phyloP scores from a whole-genome alignment of 2,797 vertebrate genomes.

The Lutjanus argentimaculatus region DNA sequence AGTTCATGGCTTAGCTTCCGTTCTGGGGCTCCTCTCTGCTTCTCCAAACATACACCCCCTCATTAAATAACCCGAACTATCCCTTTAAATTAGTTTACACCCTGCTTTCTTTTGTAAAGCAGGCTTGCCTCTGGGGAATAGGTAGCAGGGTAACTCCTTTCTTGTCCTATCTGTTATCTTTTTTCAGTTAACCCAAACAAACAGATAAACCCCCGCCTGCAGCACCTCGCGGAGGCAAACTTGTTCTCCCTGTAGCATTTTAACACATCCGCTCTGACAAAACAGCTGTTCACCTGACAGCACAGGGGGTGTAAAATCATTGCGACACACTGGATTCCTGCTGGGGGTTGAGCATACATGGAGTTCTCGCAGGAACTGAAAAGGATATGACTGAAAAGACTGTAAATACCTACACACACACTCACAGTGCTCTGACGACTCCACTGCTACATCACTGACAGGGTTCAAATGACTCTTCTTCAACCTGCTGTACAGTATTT shows the following conservation, averaged over 20 bases:
- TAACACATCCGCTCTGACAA: constrained; percentile 37
- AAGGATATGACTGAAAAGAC: constrained; percentile 62
- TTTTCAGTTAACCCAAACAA: constrained; percentile 14
- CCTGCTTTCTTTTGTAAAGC: neutral
- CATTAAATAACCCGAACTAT: too few species aligned
- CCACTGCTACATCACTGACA: constrained; percentile 47
- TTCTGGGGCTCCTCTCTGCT: too few species aligned
- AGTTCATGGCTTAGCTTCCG: too few species aligned
- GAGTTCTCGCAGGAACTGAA: constrained; percentile 26
- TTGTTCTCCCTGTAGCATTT: constrained; percentile 50
- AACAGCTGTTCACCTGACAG: constrained; percentile 59
- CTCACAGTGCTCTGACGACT: neutral
- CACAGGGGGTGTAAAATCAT: constrained; percentile 41
- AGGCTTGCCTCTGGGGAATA: neutral
- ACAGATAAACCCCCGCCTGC: constrained; percentile 8
- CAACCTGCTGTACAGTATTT: constrained; percentile 61
- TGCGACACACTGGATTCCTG: constrained; percentile 73
- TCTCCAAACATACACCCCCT: too few species aligned
- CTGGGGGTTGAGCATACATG: constrained; percentile 19
- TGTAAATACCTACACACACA: neutral
- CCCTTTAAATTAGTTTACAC: neutral
- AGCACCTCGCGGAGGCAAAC: constrained; percentile 23
- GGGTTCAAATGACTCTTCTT: constrained; percentile 35
- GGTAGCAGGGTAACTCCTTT: neutral
- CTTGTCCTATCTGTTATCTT: neutral